These are phyloP conservation scores for Otus scops DNA, from an alignment of 2,797 vertebrate species.

Conservation along the genomic window DNA sequence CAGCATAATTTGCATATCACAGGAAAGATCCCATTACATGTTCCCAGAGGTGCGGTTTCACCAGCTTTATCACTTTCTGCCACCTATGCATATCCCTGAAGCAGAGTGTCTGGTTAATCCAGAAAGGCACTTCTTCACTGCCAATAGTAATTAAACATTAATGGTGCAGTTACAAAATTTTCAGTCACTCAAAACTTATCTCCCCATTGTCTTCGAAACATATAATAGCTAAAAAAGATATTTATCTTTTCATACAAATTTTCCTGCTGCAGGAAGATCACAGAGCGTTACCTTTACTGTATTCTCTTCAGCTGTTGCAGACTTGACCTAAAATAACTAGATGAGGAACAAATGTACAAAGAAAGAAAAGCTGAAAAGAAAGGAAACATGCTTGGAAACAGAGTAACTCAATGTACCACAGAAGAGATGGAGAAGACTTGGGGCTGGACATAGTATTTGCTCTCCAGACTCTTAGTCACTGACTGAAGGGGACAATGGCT, in stretches of 20 bases:
- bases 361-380: neutral
- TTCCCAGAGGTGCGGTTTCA: conserved; percentile 27
- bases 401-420: neutral
- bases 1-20: conserved; percentile 39
- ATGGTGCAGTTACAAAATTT: neutral
- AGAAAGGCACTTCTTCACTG: conserved; percentile 20
- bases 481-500: neutral
- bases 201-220: conserved; percentile 19
- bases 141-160: conserved; percentile 26
- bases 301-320: conserved; percentile 7
- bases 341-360: neutral
- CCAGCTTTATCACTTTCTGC: conserved; percentile 35
- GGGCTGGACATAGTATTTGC: neutral
- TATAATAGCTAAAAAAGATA: neutral
- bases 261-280: neutral
- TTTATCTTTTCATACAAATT: neutral
- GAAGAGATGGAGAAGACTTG: neutral
- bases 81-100: conserved; percentile 45
- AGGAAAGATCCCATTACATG: conserved; percentile 43
- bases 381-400: neutral
- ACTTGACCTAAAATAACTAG: neutral
- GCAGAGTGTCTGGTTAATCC: conserved; percentile 6
- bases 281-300: neutral
- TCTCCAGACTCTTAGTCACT: neutral
- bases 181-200: conserved; percentile 23